A percentile compares a stretch with the other conserved stretches of the same genome.
These are phyloP conservation scores for Psettodes erumei DNA, from an alignment of 2,113 vertebrate species.

Conservation along the genomic window DNA sequence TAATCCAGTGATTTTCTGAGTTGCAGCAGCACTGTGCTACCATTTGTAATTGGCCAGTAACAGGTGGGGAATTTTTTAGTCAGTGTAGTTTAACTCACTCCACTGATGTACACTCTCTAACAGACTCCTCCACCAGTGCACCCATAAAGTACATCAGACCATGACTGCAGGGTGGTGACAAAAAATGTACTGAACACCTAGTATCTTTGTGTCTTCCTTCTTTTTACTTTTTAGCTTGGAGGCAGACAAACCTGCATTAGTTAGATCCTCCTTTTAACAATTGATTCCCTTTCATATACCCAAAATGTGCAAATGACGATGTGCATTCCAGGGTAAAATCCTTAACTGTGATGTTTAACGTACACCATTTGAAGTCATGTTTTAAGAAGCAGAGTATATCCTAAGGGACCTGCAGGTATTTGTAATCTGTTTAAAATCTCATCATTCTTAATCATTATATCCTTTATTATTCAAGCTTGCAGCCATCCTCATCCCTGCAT, in stretches of 20 bases:
- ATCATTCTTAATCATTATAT: neutral
- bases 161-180: neutral
- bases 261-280: neutral
- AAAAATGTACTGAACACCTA: neutral
- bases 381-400: too few species aligned
- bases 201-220: neutral
- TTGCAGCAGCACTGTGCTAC: neutral
- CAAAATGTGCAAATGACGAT: neutral
- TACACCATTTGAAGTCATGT: too few species aligned
- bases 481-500: neutral
- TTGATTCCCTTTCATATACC: neutral
- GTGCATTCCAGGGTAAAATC: neutral
- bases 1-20: neutral
- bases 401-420: neutral
- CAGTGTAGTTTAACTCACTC: neutral
- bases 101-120: neutral
- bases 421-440: neutral
- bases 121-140: neutral
- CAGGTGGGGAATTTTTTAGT: conserved; percentile 4
- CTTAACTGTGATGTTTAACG: too few species aligned
- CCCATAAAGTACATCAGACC: neutral
- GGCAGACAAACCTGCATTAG: neutral
- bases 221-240: neutral
- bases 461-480: neutral
- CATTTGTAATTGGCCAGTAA: neutral